A percentile compares a stretch with the other conserved stretches of the same genome.
These are phyloP conservation scores for Plutella xylostella DNA, from an alignment of 2,888 invertebrate genomes.

Conservation along the genomic window DNA sequence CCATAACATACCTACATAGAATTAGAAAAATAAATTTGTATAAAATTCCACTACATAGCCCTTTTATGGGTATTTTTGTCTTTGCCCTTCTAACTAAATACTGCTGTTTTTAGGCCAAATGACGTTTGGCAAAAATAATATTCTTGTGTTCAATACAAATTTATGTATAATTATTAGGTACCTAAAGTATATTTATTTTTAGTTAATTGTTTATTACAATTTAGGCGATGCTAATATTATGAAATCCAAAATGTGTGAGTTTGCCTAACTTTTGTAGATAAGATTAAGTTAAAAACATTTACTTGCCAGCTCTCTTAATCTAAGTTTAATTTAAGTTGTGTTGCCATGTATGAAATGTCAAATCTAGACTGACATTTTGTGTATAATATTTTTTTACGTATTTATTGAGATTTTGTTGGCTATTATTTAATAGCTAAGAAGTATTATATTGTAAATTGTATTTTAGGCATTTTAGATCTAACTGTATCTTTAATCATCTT, in stretches of 20 bases:
- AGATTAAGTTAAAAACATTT: not conserved
- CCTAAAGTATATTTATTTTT: too few species aligned
- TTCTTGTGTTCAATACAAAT: too few species aligned
- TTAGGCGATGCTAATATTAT: too few species aligned
- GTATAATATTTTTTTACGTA: conserved; percentile 15
- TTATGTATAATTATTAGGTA: too few species aligned
- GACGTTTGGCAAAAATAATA: too few species aligned
- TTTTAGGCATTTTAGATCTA: conserved; percentile 5
- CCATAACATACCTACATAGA: too few species aligned
- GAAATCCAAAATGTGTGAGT: too few species aligned
- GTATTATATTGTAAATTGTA: conserved; percentile 29
- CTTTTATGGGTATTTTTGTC: too few species aligned
- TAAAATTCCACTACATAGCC: too few species aligned
- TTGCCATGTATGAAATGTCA: conserved; percentile 10
- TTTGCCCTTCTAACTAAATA: too few species aligned
- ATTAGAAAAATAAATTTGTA: too few species aligned
- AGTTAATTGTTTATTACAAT: not conserved
- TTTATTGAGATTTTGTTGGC: conserved; percentile 36
- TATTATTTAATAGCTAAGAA: conserved; percentile 22
- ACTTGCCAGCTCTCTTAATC: conserved; percentile 17
- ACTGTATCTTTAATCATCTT: conserved; percentile 22
- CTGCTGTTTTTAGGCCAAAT: too few species aligned
- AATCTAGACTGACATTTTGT: conserved; percentile 5
- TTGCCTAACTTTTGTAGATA: not conserved
- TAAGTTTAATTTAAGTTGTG: conserved; percentile 10